A percentile compares a stretch with the other conserved stretches of the same genome.
Conservation (phyloP, 2,797 vertebrate genomes). For the Myiothlypis chrysogaster region DNA sequence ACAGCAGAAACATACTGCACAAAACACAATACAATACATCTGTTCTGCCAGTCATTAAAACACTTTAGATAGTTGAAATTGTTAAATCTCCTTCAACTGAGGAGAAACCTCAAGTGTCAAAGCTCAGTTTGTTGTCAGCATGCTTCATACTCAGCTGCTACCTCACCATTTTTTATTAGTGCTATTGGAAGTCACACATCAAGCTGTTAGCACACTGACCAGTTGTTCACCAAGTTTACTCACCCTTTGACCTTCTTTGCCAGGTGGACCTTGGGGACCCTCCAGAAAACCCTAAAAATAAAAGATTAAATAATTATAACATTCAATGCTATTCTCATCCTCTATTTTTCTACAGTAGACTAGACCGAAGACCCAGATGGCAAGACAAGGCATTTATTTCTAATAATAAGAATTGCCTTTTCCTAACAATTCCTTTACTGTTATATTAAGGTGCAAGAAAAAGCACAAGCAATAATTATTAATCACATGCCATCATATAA, state of each 20-base stretch:
- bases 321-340: constrained; percentile 6
- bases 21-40: constrained; percentile 43
- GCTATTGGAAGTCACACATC: background rate
- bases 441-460: background rate
- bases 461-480: background rate
- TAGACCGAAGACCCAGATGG: background rate
- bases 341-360: background rate
- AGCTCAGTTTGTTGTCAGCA: constrained; percentile 17
- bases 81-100: constrained; percentile 72
- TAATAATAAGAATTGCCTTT: background rate
- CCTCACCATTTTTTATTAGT: constrained; percentile 49
- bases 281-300: constrained; percentile 78
- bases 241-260: constrained; percentile 97
- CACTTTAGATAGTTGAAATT: constrained; percentile 58
- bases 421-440: background rate
- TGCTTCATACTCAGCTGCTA: constrained; percentile 62
- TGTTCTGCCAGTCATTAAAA: constrained; percentile 76
- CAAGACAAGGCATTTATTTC: background rate
- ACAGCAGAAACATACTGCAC: background rate
- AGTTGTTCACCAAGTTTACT: constrained; percentile 77
- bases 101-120: constrained; percentile 51
- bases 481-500: background rate
- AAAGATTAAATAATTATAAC: constrained; percentile 11
- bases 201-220: background rate
- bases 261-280: constrained; percentile 83